Base-by-base conservation (phyloP, 2,797 vertebrate genomes). In the Hyperoplus lanceolatus region DNA sequence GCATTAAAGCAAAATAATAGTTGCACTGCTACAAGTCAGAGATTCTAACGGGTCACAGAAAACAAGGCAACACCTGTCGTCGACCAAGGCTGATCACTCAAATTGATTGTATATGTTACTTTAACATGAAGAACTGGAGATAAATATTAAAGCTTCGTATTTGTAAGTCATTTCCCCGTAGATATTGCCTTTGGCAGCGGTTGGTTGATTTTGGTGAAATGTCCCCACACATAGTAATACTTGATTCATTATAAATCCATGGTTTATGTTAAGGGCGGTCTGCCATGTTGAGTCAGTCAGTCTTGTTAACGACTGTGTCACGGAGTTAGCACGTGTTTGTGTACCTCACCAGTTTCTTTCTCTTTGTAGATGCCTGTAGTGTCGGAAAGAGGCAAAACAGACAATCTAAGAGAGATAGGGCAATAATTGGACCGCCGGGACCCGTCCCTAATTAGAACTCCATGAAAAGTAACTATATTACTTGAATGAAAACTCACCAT, bases 291-390 rank as follows among this genome's bases (percentile, higher is more conserved):
- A 61, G 72, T 70, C 61, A 55, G 71, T 82, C 73, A 79, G 73
- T 83, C 58, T 76, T 69, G 73, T 83, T 77, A 70, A 77, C 59
- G 57, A 39, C 49, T 39, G 58, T 61, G 57, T 75, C 36, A 42
- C 59, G 21, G 66, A 62, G 38, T 77, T 83, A 79, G 73, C 43
- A 53, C 9, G 12, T 39, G 48, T 63, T 75, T 64, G 38, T 60
- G 45, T 73, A 72, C 77, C 16, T 83, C 81, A 83, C 81, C 81
- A 75, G 58, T 60, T 80, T 79, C 69, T 41, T 50, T 79, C 41
- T 83, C 73, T 50, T 83, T 69, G 73, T 0, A 51, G 77, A 64
- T 1, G 48, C 73, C 77, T 80, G 77, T 42, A 45, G 48, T 63
- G 58, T 68, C 67, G 49, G 53, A 83, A 46, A 79, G 53, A 75